These are phyloP conservation scores for Hafferia zeledoni DNA, from an alignment of 2,797 vertebrate genomes.

Conservation along the genomic window DNA sequence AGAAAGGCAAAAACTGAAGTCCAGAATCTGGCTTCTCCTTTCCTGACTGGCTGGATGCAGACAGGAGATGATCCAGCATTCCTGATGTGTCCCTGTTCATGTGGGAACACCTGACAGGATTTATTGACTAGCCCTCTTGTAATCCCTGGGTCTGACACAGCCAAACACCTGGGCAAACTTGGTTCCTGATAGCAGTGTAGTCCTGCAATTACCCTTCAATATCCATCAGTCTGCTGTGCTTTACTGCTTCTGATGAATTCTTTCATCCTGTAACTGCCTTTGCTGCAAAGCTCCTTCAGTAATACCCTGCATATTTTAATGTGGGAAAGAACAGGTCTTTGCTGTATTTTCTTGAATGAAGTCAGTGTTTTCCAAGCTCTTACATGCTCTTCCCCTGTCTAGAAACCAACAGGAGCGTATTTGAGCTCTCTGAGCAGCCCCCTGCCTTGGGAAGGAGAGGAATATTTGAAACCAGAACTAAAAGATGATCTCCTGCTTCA, in stretches of 20 bases:
- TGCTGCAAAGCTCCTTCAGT: not conserved
- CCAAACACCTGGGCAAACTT: not conserved
- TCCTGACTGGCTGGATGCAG: not conserved
- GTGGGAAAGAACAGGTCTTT: not conserved
- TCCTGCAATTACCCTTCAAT: not conserved
- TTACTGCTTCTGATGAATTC: not conserved
- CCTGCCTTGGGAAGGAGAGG: constrained; percentile 90
- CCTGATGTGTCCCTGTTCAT: not conserved
- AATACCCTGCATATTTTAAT: not conserved
- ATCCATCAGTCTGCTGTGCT: fast-evolving
- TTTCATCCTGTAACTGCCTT: not conserved
- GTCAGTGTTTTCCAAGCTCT: not conserved
- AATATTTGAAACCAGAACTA: constrained; percentile 87
- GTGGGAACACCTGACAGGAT: not conserved
- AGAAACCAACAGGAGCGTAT: constrained; percentile 85
- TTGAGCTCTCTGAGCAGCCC: constrained; percentile 74
- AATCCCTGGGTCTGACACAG: not conserved
- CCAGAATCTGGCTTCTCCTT: not conserved
- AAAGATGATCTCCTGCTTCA: constrained; percentile 92
- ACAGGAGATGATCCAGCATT: not conserved
- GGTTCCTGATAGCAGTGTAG: not conserved
- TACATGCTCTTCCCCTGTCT: not conserved
- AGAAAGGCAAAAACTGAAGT: not conserved
- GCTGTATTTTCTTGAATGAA: not conserved
- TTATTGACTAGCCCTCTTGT: not conserved